Base-by-base conservation (phyloP, 1,140 invertebrate species). In the Euura lappo region DNA sequence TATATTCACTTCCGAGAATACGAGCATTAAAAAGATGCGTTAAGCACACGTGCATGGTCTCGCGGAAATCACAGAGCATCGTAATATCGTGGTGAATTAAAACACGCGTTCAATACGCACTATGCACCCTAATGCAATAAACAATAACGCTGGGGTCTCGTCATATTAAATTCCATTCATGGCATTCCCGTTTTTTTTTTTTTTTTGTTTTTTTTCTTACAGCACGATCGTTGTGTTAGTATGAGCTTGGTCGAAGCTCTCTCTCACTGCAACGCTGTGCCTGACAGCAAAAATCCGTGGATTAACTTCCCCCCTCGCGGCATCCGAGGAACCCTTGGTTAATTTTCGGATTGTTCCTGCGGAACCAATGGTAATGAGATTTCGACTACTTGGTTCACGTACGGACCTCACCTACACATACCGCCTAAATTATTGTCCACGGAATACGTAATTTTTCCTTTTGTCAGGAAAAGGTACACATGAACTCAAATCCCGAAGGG, bases 331-430 rank as follows among this genome's bases (percentile, higher is more conserved):
- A 74, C 72, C 77, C 78, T 77, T 65, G 75, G 43, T 78, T 77
- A 80, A 81, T 81, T 81, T 77, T 78, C 79, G 65, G 74, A 72
- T 79, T 79, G 73, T 71, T 60, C 74, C 76, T 72, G 28, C 73
- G 76, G 80, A 78, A 76, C 68, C 7, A 6, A 71, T 76, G 77
- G 80, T 81, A 80, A 83, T 76, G 78, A 81, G 79, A 83, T 80
- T 82, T 82, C 78, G 81, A 83, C 78, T 76, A 74, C 72, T 72
- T 66, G 69, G 64, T 60, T 45, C 45, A 67, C 11, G 11, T 28
- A n/a, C 72, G 28, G 28, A 28, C 28, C 28, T 28, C 28, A 28
- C 28, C 28, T 28, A 28, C 28, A 28, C 28, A 28, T 28, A 28
- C 28, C 28, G 1, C 28, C 28, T 28, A 28, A 28, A 28, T 28